Conservation (phyloP, 1,140 invertebrate genomes). For the Penaeus vannamei region DNA sequence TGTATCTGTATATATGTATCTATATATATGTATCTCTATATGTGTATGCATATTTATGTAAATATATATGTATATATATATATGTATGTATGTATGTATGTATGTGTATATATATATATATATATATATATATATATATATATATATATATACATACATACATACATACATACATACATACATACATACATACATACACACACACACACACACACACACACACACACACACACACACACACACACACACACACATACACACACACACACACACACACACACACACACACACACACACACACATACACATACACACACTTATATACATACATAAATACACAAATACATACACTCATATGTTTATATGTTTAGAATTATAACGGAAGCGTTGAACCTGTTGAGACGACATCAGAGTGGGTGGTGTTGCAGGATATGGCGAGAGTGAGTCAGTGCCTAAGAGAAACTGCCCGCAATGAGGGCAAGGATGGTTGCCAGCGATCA, state of each 20-base stretch:
- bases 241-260: neutral
- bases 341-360: neutral
- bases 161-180: neutral
- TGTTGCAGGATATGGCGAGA: too few relatives aligned
- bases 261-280: neutral
- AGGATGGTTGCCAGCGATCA: too few relatives aligned
- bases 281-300: neutral
- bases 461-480: too few relatives aligned
- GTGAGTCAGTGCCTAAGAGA: too few relatives aligned
- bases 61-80: neutral
- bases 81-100: slow-evolving; percentile 11
- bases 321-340: neutral
- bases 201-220: neutral
- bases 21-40: too few relatives aligned
- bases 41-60: neutral
- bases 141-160: neutral
- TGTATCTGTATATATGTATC: too few relatives aligned
- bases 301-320: neutral
- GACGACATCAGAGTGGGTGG: too few relatives aligned
- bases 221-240: neutral
- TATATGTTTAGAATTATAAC: neutral
- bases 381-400: too few relatives aligned
- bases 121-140: neutral
- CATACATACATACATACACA: neutral
- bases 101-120: slow-evolving; percentile 4